Base-by-base conservation (phyloP, 2,797 vertebrate species). In the Perodicticus potto region DNA sequence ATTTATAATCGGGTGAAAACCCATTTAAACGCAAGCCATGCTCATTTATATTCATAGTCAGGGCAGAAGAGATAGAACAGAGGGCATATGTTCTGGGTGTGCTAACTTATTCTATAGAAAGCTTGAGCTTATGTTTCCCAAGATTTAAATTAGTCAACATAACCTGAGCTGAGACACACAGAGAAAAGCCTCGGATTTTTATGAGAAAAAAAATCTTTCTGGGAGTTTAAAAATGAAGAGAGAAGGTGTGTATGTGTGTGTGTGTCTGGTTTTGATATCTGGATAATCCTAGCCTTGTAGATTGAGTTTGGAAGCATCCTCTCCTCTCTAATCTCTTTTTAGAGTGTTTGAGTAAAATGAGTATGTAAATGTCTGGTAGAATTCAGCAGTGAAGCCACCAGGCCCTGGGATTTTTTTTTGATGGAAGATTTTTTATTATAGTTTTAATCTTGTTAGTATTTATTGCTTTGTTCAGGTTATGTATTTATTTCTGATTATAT, bases 41-140 rank as follows among this genome's bases (percentile, higher is more conserved):
- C 43, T 94, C 67, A 84, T 93, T 87, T 88, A 87, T 87, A 84
- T 70, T 93, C 83, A 96, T 63, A 95, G 45, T 45, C 23, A 67
- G 53, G 32, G 73, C 22, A 20, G 57, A 81, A 55, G 63, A 84
- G 40, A 67, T 7, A 90, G 22, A 80, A 59, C 43, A 93, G 55
- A 70, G 59, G 32, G 23, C 74, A 63, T 88, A 19, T 63, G 10
- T 57, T 96, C 34, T 85, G 34, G 23, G 13, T 85, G 40, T 88
- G 40, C 25, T 94, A 77, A 86, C 37, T 77, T 43, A 85, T n/a
- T 80, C 49, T 81, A 65, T 12, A 81, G 57, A 65, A 93, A 93
- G n/a, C 61, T 7, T 29, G 34, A 83, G 16, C 14, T 77, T 12
- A 45, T 55, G 5, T 72, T 84, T 88, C 29, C 53, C 8, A 13